Conservation (phyloP, 2,888 invertebrate genomes). For the Tyria jacobaeae region DNA sequence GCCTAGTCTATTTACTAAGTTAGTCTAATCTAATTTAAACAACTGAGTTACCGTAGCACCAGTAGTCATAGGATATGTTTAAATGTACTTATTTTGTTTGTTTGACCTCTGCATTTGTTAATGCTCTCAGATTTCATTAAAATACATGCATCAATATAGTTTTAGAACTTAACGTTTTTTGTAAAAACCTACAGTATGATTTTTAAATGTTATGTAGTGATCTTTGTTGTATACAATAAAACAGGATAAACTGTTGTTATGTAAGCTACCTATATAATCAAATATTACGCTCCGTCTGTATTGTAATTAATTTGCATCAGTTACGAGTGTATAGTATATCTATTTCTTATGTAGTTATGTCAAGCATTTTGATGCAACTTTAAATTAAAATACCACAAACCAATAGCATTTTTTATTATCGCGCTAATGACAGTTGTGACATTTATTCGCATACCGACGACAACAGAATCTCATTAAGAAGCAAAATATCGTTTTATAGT, state of each 20-base stretch:
- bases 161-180: slow-evolving; percentile 13
- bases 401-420: slow-evolving; percentile 34
- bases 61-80: slow-evolving; percentile 30
- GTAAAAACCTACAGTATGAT: slow-evolving; percentile 27
- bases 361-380: slow-evolving; percentile 21
- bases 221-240: slow-evolving; percentile 5
- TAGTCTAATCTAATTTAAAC: slow-evolving; percentile 50
- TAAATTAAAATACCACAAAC: slow-evolving; percentile 36
- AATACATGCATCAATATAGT: neutral
- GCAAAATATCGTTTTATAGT: neutral
- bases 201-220: neutral
- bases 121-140: neutral
- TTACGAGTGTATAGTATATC: neutral
- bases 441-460: slow-evolving; percentile 13
- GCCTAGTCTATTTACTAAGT: slow-evolving; percentile 35
- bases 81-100: slow-evolving; percentile 20
- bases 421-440: slow-evolving; percentile 39
- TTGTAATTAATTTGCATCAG: neutral
- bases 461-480: neutral
- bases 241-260: neutral
- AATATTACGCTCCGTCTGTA: neutral
- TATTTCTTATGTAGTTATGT: neutral
- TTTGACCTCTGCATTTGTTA: slow-evolving; percentile 19
- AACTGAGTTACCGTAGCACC: slow-evolving; percentile 47
- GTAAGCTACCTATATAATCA: neutral